Evolutionary conservation across 1,140 invertebrate species (phyloP), one percentile per base, ranked within the genome.

Genomic region (Ruditapes philippinarum): DNA sequence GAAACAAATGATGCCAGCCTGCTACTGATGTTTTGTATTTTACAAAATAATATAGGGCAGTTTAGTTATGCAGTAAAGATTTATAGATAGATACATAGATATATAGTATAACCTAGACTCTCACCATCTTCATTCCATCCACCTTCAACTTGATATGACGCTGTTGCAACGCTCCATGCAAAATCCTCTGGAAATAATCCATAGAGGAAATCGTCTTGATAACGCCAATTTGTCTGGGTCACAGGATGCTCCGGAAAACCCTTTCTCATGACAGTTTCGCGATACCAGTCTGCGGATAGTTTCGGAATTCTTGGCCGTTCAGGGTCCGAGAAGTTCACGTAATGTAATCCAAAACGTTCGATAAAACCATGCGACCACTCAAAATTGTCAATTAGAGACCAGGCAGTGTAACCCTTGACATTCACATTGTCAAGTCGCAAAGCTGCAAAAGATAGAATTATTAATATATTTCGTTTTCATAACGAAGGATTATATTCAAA

Each of bases 361-460:
- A 84, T 68, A 86, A 94, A 95, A 19, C 93, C 96, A 22, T 83
- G 92, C 0, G 94, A 93, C 98, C 98, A 98, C 95, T 98, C 98
- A 94, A 98, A 98, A 94, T 98, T 98, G 89, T 98, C 98, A 91
- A 98, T 95, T 0, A 98, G 93, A 89, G 97, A 97, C 98, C 98
- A 98, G 51, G 97, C 96, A 0, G 97, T 97, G 92, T 98, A 98
- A 0, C 96, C 97, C n/a, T 96, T 95, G 0, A 98, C 96, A 60
- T 97, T 97, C 54, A 97, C 97, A 0, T 96, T 96, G 91, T 98
- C 97, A 12, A 97, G 95, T 45, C 97, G 92, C 19, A 93, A 87
- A 17, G 94, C 93, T 94, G 90, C 65, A 91, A n/a, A n/a, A n/a
- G n/a, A n/a, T n/a, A n/a, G n/a, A n/a, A n/a, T n/a, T n/a, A n/a